Base-by-base conservation (phyloP, 2,888 invertebrate species). In the Ichneumoninae sp. region DNA sequence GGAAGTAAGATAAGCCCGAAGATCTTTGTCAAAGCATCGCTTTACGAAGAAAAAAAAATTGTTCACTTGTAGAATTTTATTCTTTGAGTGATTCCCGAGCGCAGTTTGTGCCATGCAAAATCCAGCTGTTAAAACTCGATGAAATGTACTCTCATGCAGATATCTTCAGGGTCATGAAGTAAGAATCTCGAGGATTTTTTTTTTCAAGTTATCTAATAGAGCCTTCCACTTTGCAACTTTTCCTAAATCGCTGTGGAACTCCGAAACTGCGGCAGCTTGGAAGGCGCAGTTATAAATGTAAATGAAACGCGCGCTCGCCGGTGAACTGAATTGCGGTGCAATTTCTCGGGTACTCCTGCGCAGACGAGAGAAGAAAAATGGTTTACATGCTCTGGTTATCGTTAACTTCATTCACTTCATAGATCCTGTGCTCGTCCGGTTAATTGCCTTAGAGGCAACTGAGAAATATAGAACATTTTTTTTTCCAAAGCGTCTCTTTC, bases 321-420 rank as follows among this genome's bases (percentile, higher is more conserved):
- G 74, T 83, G 62, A 81, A 85, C 69, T 62, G 47, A 81, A 79
- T 72, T 65, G 60, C 57, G 10, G 69, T 13, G 62, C 36, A 66
- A 84, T 82, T 75, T 83, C 76, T 80, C 69, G 69, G 26, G 10
- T 22, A 33, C 57, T 62, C 69, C 76, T 13, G 33, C 52, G 70
- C 52, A 52, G 30, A 66, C 65, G 66, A 66, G 70, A 84, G 78
- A 82, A 85, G 57, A 83, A 84, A 65, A 78, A 82, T 81, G 68
- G 76, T 81, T 79, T 62, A 74, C 87, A 88, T 87, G 88, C 88
- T 89, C 88, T 89, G 88, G 86, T 89, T 88, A 70, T 81, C 80
- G 79, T 74, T 86, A 81, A 86, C 86, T 84, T 84, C 85, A 83
- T 88, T 85, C 87, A 85, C 87, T 87, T 80, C 66, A 75, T 68